Percentiles rank a stretch among this genome's conserved stretches.
Conservation (phyloP, 2,113 vertebrate species). For the Festucalex cinctus region DNA sequence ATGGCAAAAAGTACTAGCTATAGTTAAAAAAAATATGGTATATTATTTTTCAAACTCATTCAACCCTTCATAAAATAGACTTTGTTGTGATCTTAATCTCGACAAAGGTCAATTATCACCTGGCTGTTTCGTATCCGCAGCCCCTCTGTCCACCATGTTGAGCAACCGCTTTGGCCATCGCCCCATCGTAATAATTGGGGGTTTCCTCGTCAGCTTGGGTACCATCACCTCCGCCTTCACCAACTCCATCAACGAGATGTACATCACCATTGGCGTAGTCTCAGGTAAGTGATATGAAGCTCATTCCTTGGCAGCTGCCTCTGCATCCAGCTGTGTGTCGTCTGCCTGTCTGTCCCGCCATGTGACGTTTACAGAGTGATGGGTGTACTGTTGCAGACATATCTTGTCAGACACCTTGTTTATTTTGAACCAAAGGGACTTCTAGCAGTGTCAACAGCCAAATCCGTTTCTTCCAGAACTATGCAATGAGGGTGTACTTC, state of each 20-base stretch:
- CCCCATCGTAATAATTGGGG: conserved; percentile 85
- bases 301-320: neutral
- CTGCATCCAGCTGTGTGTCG: neutral
- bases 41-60: too few species aligned
- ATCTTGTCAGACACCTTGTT: conserved; percentile 1
- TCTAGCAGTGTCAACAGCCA: conserved; percentile 47
- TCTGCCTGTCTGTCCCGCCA: neutral
- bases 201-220: conserved; percentile 82
- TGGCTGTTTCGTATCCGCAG: conserved; percentile 49
- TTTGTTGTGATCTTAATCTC: neutral
- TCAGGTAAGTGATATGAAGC: conserved; percentile 73
- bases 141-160: conserved; percentile 83
- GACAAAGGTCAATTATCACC: neutral
- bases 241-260: conserved; percentile 83
- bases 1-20: too few species aligned
- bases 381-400: neutral
- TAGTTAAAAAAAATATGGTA: too few species aligned
- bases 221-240: conserved; percentile 84
- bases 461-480: conserved; percentile 30
- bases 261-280: conserved; percentile 81
- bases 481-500: conserved; percentile 6
- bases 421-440: conserved; percentile 43
- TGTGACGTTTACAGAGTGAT: neutral
- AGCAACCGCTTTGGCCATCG: conserved; percentile 86
- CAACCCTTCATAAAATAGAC: too few species aligned